These are phyloP conservation scores for Lathronympha strigana DNA, from an alignment of 2,888 invertebrate genomes.

Conservation along the genomic window DNA sequence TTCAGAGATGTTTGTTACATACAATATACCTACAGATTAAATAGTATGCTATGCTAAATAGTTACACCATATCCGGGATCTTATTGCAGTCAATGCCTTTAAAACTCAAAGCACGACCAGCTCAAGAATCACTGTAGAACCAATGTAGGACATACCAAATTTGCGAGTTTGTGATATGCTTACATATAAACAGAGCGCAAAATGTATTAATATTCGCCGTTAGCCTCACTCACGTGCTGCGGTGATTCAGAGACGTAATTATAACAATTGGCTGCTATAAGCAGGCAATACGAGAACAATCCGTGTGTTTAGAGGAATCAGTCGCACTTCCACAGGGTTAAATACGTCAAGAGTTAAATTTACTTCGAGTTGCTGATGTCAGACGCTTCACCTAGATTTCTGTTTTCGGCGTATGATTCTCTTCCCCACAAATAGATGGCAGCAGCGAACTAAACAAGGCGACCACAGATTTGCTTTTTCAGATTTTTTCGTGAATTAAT, in stretches of 20 bases:
- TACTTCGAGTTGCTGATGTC: conserved; percentile 79
- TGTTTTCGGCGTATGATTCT: conserved; percentile 66
- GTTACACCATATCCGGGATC: not conserved
- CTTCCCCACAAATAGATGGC: conserved; percentile 73
- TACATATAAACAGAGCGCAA: conserved; percentile 38
- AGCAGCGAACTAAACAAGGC: conserved; percentile 62
- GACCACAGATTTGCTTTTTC: conserved; percentile 22
- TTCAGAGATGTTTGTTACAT: too few species aligned
- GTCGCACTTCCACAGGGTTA: conserved; percentile 53
- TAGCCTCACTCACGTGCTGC: conserved; percentile 39
- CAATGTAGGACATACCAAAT: conserved; percentile 9
- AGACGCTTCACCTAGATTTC: conserved; percentile 82
- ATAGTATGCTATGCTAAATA: too few species aligned
- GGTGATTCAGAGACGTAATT: conserved; percentile 42
- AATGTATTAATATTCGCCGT: conserved; percentile 38
- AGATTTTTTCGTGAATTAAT: not conserved
- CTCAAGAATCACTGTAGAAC: not conserved
- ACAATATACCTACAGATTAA: too few species aligned
- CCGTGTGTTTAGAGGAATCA: conserved; percentile 62
- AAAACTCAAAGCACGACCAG: not conserved
- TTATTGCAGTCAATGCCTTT: not conserved
- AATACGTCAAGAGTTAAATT: conserved; percentile 81
- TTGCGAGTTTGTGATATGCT: conserved; percentile 6
- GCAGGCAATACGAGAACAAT: conserved; percentile 61
- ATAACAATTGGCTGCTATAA: conserved; percentile 53